Evolutionary conservation across 2,113 vertebrate species (phyloP).

Genomic region (Passer montanus): DNA sequence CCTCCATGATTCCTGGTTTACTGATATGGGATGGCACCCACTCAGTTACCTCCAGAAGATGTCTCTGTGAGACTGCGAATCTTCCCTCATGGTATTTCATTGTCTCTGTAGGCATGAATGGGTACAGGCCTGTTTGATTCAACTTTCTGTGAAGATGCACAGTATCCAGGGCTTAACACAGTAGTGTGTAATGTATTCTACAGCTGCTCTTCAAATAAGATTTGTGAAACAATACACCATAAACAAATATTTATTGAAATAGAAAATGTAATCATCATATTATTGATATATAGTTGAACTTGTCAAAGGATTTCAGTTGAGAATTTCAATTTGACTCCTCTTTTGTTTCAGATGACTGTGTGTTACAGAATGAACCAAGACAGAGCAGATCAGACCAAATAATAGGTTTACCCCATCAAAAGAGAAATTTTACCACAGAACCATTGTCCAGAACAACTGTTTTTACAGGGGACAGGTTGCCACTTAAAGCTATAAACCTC

Average conservation of each 20-base stretch:
- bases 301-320: neutral
- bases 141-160: neutral
- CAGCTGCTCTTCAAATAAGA: neutral
- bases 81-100: neutral
- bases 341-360: slow-evolving; percentile 76
- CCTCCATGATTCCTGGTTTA: neutral
- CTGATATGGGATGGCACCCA: neutral
- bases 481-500: slow-evolving; percentile 62
- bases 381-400: neutral
- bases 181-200: neutral
- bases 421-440: slow-evolving; percentile 49
- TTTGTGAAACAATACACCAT: neutral
- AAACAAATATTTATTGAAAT: neutral
- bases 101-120: neutral
- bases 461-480: neutral
- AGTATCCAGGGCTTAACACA: neutral
- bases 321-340: neutral
- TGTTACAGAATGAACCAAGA: slow-evolving; percentile 51
- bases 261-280: neutral
- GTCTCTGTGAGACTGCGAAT: neutral
- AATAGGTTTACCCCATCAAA: slow-evolving; percentile 6
- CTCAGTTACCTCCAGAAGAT: neutral
- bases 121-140: neutral
- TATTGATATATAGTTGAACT: neutral
- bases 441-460: slow-evolving; percentile 46